Percentiles rank a stretch among this genome's conserved stretches.
These are phyloP conservation scores for Pseudococcus viburni DNA, from an alignment of 2,888 invertebrate genomes.

Conservation along the genomic window DNA sequence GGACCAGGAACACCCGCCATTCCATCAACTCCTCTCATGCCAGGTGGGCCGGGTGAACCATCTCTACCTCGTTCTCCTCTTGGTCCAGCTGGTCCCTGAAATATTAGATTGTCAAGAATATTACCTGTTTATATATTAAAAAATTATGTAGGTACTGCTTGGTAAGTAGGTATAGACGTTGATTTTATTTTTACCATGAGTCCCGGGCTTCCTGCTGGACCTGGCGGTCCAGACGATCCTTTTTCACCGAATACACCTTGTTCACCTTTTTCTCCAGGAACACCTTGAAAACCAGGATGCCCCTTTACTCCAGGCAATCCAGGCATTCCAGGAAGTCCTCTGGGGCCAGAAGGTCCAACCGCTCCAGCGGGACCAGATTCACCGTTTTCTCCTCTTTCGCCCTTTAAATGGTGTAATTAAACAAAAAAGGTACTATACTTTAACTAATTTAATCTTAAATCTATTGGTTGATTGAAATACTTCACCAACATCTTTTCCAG, in stretches of 20 bases:
- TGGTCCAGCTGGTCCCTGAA: constrained; percentile 83
- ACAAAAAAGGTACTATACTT: neutral
- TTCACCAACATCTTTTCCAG: constrained; percentile 82
- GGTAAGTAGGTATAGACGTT: neutral
- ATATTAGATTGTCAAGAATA: constrained; percentile 13
- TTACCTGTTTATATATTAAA: too few relatives aligned
- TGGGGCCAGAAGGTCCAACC: constrained; percentile 80
- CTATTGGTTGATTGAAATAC: neutral
- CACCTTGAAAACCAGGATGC: constrained; percentile 84
- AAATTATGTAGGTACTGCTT: neutral
- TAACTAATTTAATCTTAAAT: too few relatives aligned
- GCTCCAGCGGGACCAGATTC: constrained; percentile 83
- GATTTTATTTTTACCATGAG: constrained; percentile 61
- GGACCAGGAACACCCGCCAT: constrained; percentile 83
- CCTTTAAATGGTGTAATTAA: constrained; percentile 73
- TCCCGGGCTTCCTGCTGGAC: constrained; percentile 75
- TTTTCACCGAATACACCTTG: constrained; percentile 84
- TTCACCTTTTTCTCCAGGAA: constrained; percentile 87
- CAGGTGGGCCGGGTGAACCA: constrained; percentile 85
- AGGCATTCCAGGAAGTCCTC: constrained; percentile 83
- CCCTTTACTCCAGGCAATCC: constrained; percentile 88
- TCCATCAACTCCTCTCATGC: constrained; percentile 84
- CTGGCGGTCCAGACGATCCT: constrained; percentile 82
- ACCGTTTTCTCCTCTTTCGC: constrained; percentile 84
- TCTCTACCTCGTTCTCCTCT: constrained; percentile 89